phyloP scores from a whole-genome alignment of 2,888 invertebrate genomes.

The Rotaria macrura region DNA sequence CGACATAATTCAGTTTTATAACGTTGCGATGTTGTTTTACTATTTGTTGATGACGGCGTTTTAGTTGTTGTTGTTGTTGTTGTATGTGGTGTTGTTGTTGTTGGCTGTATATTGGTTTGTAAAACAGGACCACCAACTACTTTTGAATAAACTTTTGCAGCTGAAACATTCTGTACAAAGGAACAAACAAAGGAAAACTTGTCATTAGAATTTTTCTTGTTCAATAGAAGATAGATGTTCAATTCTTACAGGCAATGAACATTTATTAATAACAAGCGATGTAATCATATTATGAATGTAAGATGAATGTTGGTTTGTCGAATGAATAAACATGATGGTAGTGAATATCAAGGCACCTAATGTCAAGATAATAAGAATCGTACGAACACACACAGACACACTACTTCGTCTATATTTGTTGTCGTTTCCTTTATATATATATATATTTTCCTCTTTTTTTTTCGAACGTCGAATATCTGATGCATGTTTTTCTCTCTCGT shows the following conservation, averaged over 20 bases:
- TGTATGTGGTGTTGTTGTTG: not conserved
- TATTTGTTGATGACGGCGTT: too few relatives aligned
- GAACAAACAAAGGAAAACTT: not conserved
- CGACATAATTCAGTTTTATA: constrained; percentile 97
- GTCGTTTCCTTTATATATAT: not conserved
- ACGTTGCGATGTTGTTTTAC: not conserved
- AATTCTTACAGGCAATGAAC: not conserved
- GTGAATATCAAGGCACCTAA: not conserved
- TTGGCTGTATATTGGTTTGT: not conserved
- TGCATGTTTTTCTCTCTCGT: not conserved
- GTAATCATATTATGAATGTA: not conserved
- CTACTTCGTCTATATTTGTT: not conserved
- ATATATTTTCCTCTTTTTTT: not conserved
- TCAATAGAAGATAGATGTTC: not conserved
- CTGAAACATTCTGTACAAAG: not conserved
- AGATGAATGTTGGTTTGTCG: not conserved
- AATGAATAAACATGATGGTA: not conserved
- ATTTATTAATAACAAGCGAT: not conserved
- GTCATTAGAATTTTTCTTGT: not conserved
- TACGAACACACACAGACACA: not conserved
- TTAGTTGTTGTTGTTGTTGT: not conserved
- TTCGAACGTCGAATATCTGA: not conserved
- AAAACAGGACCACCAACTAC: not conserved
- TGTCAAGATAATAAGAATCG: not conserved
- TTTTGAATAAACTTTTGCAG: not conserved